Base-by-base conservation (phyloP, 2,797 vertebrate species). In the Microctenopoma steveboyesi region DNA sequence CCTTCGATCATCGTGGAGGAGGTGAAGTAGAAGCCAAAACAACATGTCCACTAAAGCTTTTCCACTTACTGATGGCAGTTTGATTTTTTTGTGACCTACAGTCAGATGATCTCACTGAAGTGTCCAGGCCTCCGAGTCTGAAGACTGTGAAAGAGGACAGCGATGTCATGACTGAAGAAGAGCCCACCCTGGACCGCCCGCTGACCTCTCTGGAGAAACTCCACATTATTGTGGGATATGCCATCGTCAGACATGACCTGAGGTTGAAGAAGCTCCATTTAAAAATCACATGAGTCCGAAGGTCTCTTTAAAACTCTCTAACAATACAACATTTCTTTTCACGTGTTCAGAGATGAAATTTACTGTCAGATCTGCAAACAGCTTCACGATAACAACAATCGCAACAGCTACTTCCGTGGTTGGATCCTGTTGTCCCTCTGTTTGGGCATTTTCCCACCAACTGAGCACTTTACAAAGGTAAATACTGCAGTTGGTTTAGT, bases 361-460 rank as follows among this genome's bases (percentile, higher is more conserved):
- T 99, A 98, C 84, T 98, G 97, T 91, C 98, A 99, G 93, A 98
- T 99, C 92, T 99, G 98, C 88, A 99, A 99, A 84, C 98, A 99
- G 82, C 94, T 99, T 42, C 94, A 95, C 0, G 95, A 94, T 15
- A 98, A 99, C 89, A 91, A 72, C 71, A 96, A 92, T 69, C 95
- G 79, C 7, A 95, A 84, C 81, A 98, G 96, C 90, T 91, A 89
- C 69, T 94, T 93, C 63, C 94, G 97, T 14, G 98, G 98, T 25
- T 99, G 98, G 98, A 96, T 98, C 88, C 93, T 99, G 52, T 89
- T 99, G 37, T 97, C 96, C 1, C 95, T 99, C 61, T 99, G 97
- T 79, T 86, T 99, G 65, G 98, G 97, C n/a, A 95, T 97, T 79
- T 98, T 99, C 84, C 93, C 96, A 47, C 97, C 98, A 5, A 95